Evolutionary conservation across 1,140 invertebrate genomes (phyloP), one percentile per base, ranked within the genome.

Genomic region (Drosophila erecta): DNA sequence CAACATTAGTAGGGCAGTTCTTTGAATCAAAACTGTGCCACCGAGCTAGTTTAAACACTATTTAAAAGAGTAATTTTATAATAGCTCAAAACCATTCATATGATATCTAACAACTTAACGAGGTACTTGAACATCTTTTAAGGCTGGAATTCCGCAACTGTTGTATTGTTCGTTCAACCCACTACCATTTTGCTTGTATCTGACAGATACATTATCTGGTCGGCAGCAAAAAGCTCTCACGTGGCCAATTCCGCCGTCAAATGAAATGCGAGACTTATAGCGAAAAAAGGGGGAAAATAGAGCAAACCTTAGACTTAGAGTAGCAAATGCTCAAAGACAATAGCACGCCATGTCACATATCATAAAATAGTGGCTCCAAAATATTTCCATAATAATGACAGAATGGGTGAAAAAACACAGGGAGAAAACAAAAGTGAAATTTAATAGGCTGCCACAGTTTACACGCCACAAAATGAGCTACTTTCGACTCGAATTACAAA

Each of bases 401-500:
- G 30, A 30, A 41, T 51, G 11, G 54, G 30, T 59, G 14, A 38
- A 47, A 51, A 59, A 57, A 57, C 35, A 22, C 4, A 24, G 24
- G 40, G 35, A 50, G 44, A 47, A 67, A 58, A 70, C 66, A 83
- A 86, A 83, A 87, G 83, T 83, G 84, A 87, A 87, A 87, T 71
- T 83, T 69, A 76, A 87, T 73, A 65, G 76, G 58, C 20, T 71
- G 81, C 65, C 57, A 76, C 41, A 72, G 75, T 71, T 81, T 79
- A 81, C 79, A 87, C 75, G 70, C 78, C 67, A 60, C 75, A 72
- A 43, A 61, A 35, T n/a, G 12, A 49, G 49, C 53, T 46, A 76
- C 64, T 79, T 87, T 89, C 60, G 70, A 87, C 75, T 86, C 60
- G 71, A 76, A 70, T 81, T 81, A 79, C 83, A 71, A 56, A 71